Evolutionary conservation across 2,888 invertebrate genomes (phyloP).

Genomic region (Penaeus monodon): DNA sequence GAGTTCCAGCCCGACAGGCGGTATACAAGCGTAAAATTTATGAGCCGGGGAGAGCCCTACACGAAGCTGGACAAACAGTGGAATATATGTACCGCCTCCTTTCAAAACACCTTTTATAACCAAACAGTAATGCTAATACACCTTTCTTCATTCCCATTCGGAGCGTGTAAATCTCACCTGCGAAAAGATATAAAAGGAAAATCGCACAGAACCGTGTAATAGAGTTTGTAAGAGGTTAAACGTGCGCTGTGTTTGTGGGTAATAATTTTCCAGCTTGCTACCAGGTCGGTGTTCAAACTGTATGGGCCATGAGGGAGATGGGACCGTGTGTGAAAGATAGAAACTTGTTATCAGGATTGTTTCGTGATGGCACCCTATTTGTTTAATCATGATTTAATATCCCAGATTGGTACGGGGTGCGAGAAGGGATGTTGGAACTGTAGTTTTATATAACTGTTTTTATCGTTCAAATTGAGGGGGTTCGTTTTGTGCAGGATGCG

Average conservation of each 20-base stretch:
- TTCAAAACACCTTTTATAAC: neutral
- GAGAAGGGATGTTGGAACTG: slow-evolving; percentile 17
- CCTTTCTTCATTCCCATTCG: neutral
- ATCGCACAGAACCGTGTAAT: too few relatives aligned
- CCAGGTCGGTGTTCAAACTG: slow-evolving; percentile 29
- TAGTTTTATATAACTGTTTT: slow-evolving; percentile 25
- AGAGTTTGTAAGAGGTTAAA: too few relatives aligned
- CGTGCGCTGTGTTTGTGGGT: too few relatives aligned
- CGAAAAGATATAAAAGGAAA: too few relatives aligned
- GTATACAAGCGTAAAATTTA: slow-evolving; percentile 61
- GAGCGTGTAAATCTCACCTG: too few relatives aligned
- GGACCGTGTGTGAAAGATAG: slow-evolving; percentile 53
- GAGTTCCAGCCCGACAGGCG: slow-evolving; percentile 58
- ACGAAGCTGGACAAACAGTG: slow-evolving; percentile 40
- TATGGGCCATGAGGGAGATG: slow-evolving; percentile 52
- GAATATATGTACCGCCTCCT: neutral
- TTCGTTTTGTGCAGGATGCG: slow-evolving; percentile 4
- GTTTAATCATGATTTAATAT: slow-evolving; percentile 65
- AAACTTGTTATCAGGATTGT: slow-evolving; percentile 62
- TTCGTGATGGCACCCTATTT: slow-evolving; percentile 62
- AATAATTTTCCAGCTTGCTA: neutral
- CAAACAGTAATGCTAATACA: neutral
- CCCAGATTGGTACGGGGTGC: slow-evolving; percentile 46
- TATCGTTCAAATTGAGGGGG: slow-evolving; percentile 20
- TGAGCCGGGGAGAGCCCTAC: slow-evolving; percentile 33